A percentile compares a stretch with the other conserved stretches of the same genome.
These are phyloP conservation scores for Papilio helenus DNA, from an alignment of 1,140 invertebrate genomes.

Conservation along the genomic window DNA sequence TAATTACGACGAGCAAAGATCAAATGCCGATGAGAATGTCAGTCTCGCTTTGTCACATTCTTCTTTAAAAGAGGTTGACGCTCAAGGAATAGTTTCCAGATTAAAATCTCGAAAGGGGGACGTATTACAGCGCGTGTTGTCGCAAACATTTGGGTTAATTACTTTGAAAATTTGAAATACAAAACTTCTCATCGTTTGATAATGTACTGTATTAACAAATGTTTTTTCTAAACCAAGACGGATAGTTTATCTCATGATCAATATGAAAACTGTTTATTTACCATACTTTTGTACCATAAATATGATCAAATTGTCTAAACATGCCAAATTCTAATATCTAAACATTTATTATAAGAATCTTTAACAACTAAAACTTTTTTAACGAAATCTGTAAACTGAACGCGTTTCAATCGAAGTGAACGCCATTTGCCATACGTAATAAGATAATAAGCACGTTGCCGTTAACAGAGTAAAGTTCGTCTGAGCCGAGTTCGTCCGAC, in stretches of 20 bases:
- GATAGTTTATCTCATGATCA: background rate
- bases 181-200: background rate
- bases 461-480: constrained; percentile 30
- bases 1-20: constrained; percentile 37
- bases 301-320: background rate
- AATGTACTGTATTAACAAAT: background rate
- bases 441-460: constrained; percentile 39
- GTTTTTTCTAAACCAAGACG: background rate
- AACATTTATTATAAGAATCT: constrained; percentile 8
- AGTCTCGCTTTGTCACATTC: constrained; percentile 38
- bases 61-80: constrained; percentile 37
- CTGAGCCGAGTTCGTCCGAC: constrained; percentile 40
- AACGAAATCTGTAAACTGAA: constrained; percentile 18
- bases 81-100: constrained; percentile 35
- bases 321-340: background rate
- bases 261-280: background rate
- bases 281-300: background rate
- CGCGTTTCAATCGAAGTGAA: constrained; percentile 14
- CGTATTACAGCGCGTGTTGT: background rate
- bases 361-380: background rate
- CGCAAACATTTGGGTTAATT: constrained; percentile 37
- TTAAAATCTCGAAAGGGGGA: constrained; percentile 17
- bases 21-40: constrained; percentile 38
- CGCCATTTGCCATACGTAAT: constrained; percentile 4
- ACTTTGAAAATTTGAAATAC: background rate